Evolutionary conservation across 2,797 vertebrate species (phyloP).

Genomic region (Liasis olivaceus): DNA sequence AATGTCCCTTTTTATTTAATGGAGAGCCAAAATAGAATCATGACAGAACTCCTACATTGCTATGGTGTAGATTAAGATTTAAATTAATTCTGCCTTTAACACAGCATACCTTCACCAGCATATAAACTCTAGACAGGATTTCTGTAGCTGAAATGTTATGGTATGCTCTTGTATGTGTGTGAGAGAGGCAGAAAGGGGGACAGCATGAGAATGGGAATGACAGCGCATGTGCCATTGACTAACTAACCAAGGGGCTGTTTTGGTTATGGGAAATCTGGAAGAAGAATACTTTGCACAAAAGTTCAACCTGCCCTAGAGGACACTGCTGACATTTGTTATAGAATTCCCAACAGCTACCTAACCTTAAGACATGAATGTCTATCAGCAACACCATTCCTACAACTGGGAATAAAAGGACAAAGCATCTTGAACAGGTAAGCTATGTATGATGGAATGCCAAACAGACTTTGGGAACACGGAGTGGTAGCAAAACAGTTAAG

Average conservation of each 20-base stretch:
- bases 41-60: background rate
- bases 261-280: background rate
- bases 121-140: background rate
- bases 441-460: background rate
- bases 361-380: background rate
- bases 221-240: background rate
- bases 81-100: background rate
- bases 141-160: background rate
- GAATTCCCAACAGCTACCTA: conserved; percentile 3
- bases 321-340: background rate
- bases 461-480: background rate
- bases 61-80: background rate
- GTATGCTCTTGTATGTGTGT: background rate
- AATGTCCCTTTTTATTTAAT: background rate
- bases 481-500: background rate
- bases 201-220: background rate
- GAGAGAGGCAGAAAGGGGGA: background rate
- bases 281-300: background rate
- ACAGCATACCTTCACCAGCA: background rate
- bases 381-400: background rate
- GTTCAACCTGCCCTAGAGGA: background rate
- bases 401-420: background rate
- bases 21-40: background rate
- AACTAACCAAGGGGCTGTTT: background rate
- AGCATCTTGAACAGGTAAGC: conserved; percentile 4